These are phyloP conservation scores for Pterocles burchelli DNA, from an alignment of 2,113 vertebrate genomes.

Conservation along the genomic window DNA sequence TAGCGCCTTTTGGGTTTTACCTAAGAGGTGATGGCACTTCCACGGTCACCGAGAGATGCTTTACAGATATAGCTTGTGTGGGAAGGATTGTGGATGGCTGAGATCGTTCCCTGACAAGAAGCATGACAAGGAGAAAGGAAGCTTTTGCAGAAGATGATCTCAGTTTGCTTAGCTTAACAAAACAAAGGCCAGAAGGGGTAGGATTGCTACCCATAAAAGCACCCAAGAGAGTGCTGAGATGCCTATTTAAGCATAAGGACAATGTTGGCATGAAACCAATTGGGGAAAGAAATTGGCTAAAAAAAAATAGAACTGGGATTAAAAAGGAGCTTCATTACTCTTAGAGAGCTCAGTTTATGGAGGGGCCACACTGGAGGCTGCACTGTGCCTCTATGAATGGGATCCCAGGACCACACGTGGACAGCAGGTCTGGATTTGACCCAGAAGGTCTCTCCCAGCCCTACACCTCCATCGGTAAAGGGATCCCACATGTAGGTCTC, in stretches of 20 bases:
- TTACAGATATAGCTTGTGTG: not conserved
- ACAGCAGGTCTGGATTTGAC: not conserved
- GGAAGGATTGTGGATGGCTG: not conserved
- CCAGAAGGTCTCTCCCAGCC: not conserved
- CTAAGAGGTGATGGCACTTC: not conserved
- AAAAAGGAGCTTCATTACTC: not conserved
- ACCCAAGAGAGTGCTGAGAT: not conserved
- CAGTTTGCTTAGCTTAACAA: constrained; percentile 19
- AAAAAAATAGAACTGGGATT: not conserved
- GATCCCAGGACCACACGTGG: fast-evolving
- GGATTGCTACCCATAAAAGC: constrained; percentile 18
- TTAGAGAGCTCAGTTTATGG: not conserved
- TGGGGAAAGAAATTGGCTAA: not conserved
- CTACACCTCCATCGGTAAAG: not conserved
- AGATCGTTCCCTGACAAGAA: not conserved
- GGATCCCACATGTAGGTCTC: not conserved
- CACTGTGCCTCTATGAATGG: not conserved
- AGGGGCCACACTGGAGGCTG: not conserved
- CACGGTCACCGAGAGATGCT: not conserved
- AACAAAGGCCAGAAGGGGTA: constrained; percentile 21
- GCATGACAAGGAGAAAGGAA: not conserved
- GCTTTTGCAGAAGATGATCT: not conserved
- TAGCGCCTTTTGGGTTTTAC: not conserved
- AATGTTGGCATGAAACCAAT: not conserved
- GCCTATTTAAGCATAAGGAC: not conserved